Base-by-base conservation (phyloP, 2,797 vertebrate species). In the Nasua narica region DNA sequence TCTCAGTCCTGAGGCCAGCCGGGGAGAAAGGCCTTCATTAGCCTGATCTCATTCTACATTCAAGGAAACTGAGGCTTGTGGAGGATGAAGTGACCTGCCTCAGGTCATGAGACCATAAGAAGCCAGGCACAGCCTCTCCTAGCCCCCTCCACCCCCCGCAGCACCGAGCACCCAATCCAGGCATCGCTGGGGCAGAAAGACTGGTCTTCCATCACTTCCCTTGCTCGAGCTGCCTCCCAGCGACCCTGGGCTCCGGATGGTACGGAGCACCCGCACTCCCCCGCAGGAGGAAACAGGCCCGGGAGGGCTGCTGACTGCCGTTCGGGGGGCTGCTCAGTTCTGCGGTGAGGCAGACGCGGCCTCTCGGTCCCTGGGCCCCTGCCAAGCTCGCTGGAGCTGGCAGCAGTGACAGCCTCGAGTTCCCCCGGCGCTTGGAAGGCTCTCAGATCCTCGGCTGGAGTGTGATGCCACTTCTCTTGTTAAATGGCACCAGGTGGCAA, bases 401-500 rank as follows among this genome's bases (percentile, higher is more conserved):
- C 86, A 43, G 84, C 62, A 15, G 67, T 5, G 78, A 56, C 23
- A 65, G 87, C 50, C 15, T 3, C 4, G 7, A 18, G 92, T 60
- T 83, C 85, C 77, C 78, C 74, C 29, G 23, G 92, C 46, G 19
- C 74, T 85, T 95, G 97, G 94, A 91, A 37, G 70, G 40, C 91
- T 96, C 93, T 97, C 95, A 97, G 89, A 27, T 10, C 48, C 82
- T 78, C 0, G 0, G 65, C 89, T 90, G 85, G 84, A 88, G 52
- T 29, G 65, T 0, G 43, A 72, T 74, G 94, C 88, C 70, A 65
- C 40, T 87, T 91, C 92, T 96, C 96, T 93, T 89, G 88, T 81
- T 97, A 92, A 93, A 96, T 93, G 97, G 94, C 81, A 97, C 94
- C 97, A 96, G 97, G 96, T 93, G 95, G 97, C 86, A 67, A 43